Evolutionary conservation across 2,113 vertebrate genomes (phyloP), one percentile per base, ranked within the genome.

Genomic region (Cephalopterus ornatus): DNA sequence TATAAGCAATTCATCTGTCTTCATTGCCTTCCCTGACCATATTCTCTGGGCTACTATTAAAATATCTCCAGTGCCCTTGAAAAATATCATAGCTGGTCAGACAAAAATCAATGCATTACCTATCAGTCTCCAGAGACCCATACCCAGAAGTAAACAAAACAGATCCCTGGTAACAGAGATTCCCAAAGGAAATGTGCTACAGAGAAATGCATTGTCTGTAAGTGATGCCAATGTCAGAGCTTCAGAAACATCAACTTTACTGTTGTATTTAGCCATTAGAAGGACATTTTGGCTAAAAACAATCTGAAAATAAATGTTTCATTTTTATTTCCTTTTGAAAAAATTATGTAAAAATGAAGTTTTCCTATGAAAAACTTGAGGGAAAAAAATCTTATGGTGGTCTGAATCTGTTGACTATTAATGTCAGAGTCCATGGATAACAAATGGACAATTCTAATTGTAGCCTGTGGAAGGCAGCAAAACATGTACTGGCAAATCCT

Each of bases 281-380:
- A 91, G 11, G 12, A 30, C 52, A 63, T 50, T 59, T 68, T 79
- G 47, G 33, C 27, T 52, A 63, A 89, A 92, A 94, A 14, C 5
- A 50, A 61, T 56, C 8, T 79, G 30, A 81, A 84, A 84, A 76
- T 0, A 74, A 80, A 35, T 21, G 21, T 39, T 89, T 78, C 2
- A 5, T 5, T n/a, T 65, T 59, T 41, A 53, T 56, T 88, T 85
- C 17, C 14, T 47, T 50, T 39, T 30, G 4, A 56, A 88, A 91
- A 77, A 26, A 14, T 0, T 7, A 5, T 12, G 37, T 39, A 0
- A 55, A 71, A 44, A 18, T 15, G 21, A 71, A 23, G 8, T 26
- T 84, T 76, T 66, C 6, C 15, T 81, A 7, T 63, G 4, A 50
- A 16, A 72, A 93, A n/a, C 2, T 47, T 47, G 23, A 26, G 12